Percentiles rank a stretch among this genome's conserved stretches.
Conservation (phyloP, 2,113 vertebrate genomes). For the Paedocypris sp. region DNA sequence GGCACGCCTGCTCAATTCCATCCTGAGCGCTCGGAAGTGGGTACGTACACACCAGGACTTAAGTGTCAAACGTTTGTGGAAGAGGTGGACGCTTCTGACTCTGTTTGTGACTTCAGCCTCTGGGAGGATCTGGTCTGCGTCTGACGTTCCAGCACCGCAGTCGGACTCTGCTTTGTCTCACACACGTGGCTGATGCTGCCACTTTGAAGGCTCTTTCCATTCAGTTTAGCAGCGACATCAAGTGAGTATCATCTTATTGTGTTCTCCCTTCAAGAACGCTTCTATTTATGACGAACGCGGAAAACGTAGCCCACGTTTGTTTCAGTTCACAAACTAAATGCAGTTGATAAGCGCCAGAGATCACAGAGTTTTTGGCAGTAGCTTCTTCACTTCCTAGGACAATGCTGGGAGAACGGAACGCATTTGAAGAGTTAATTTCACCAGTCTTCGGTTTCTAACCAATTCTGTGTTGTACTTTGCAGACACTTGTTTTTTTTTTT, state of each 20-base stretch:
- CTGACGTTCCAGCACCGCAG: constrained; percentile 77
- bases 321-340: too few relatives aligned
- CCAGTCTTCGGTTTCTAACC: too few relatives aligned
- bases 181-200: constrained; percentile 67
- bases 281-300: too few relatives aligned
- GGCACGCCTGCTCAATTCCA: constrained; percentile 68
- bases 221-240: constrained; percentile 69
- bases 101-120: constrained; percentile 50
- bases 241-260: constrained; percentile 53
- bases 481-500: too few relatives aligned
- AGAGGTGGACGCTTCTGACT: not conserved
- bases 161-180: constrained; percentile 78
- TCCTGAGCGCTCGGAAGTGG: constrained; percentile 71
- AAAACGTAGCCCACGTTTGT: too few relatives aligned
- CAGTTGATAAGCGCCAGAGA: too few relatives aligned
- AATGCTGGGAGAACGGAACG: too few relatives aligned
- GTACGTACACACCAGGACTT: constrained; percentile 62
- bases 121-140: constrained; percentile 61
- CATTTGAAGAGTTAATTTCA: too few relatives aligned
- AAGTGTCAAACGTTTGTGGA: not conserved
- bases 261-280: too few relatives aligned
- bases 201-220: constrained; percentile 74
- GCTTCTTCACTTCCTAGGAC: too few relatives aligned
- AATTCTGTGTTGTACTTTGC: too few relatives aligned
- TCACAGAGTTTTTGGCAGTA: too few relatives aligned